Base-by-base conservation (phyloP, 1,140 invertebrate genomes). In the Triops cancriformis region DNA sequence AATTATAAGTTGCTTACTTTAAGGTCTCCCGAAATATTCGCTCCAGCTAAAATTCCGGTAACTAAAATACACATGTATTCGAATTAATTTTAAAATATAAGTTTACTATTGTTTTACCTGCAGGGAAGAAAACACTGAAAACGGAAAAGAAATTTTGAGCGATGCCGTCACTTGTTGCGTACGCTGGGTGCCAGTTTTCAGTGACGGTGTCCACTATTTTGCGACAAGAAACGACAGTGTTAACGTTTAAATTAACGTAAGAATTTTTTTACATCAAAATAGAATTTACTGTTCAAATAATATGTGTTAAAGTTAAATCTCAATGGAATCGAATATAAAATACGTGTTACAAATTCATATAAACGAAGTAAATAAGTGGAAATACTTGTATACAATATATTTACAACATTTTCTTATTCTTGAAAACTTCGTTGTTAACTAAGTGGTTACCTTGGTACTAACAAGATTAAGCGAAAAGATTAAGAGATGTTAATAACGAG, bases 11-110 rank as follows among this genome's bases (percentile, higher is more conserved):
- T 28, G 80, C 78, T 81, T 80, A 84, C 85, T 82, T 85, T 85
- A 4, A 88, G 80, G 82, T 88, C 87, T 76, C 90, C 90, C 74
- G 88, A 89, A 72, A 91, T 88, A 81, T 91, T 91, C 7, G 88
- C 88, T 26, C 88, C 88, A 75, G 88, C 88, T 4, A 89, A 83
- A 26, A 85, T 84, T 11, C 84, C 84, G 72, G 83, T 85, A 0
- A 83, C 74, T 72, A 76, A 10, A 77, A 77, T 23, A 42, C n/a
- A 42, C 26, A 43, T 23, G 10, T 7, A 4, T 12, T 45, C 12
- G 26, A 1, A 18, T 51, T 41, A 26, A 18, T 10, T n/a, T 3
- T 31, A n/a, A 12, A 76, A 45, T 12, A 14, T 45, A 5, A 26
- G 31, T 14, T 1, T 12, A 76, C 0, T 37, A 5, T 10, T 18